Conservation (phyloP, 2,113 vertebrate genomes). For the Zeus faber region DNA sequence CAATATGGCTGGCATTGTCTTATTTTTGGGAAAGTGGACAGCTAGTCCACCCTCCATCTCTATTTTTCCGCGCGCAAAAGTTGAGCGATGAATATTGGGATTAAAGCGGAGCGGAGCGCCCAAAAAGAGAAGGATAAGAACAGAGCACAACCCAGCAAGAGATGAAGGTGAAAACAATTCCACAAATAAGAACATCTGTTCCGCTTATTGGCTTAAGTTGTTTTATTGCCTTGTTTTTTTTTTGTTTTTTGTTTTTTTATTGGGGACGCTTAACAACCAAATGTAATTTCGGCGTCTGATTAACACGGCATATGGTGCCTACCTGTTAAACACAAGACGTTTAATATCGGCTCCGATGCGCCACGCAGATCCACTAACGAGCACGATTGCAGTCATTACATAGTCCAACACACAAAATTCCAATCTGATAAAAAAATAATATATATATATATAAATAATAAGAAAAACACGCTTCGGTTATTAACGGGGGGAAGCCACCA, state of each 20-base stretch:
- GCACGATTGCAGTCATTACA: slow-evolving; percentile 75
- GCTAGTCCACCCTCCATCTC: slow-evolving; percentile 72
- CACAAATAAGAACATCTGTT: slow-evolving; percentile 66
- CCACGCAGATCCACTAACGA: slow-evolving; percentile 67
- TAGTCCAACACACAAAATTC: slow-evolving; percentile 75
- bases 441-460: no score
- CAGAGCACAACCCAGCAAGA: slow-evolving; percentile 7
- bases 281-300: slow-evolving; percentile 69
- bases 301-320: slow-evolving; percentile 67
- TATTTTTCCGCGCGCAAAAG: slow-evolving; percentile 61
- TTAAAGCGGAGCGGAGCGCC: slow-evolving; percentile 35
- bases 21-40: slow-evolving; percentile 85
- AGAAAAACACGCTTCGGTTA: slow-evolving; percentile 74
- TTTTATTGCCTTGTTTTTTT: slow-evolving; percentile 68
- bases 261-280: slow-evolving; percentile 69
- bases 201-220: slow-evolving; percentile 62
- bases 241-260: no score
- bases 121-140: slow-evolving; percentile 13
- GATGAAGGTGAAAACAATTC: slow-evolving; percentile 57
- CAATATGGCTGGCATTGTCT: slow-evolving; percentile 90
- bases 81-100: slow-evolving; percentile 56
- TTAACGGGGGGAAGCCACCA: slow-evolving; percentile 67
- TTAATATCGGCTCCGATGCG: slow-evolving; percentile 60
- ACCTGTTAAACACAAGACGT: slow-evolving; percentile 69
- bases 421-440: slow-evolving; percentile 78